Evolutionary conservation across 2,113 vertebrate genomes (phyloP).

Genomic region (Casuarius casuarius): DNA sequence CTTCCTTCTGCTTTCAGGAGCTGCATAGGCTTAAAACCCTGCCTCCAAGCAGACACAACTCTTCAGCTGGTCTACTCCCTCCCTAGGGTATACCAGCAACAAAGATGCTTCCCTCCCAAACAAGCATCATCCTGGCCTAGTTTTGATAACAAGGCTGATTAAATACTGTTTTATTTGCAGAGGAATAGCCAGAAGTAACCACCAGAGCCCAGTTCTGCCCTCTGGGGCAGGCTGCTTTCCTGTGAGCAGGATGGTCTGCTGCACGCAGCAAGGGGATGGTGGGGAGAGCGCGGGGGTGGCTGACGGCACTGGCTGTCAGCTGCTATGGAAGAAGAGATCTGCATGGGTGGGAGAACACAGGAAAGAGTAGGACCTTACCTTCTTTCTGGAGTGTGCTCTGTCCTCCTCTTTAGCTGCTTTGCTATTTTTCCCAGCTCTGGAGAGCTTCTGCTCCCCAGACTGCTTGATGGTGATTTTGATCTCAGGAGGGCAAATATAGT

Average conservation of each 20-base stretch:
- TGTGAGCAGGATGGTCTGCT: too few species aligned
- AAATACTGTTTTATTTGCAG: too few species aligned
- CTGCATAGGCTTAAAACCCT: not conserved
- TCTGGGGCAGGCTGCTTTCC: not conserved
- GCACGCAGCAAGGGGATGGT: too few species aligned
- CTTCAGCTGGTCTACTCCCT: not conserved
- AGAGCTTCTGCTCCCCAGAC: conserved; percentile 85
- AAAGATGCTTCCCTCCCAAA: not conserved
- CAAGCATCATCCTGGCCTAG: too few species aligned
- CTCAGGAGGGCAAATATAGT: conserved; percentile 98
- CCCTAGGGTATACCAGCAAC: not conserved
- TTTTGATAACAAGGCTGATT: not conserved
- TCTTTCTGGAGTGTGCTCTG: conserved; percentile 90
- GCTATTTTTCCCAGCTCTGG: conserved; percentile 84
- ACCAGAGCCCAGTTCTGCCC: not conserved
- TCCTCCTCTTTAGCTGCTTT: conserved; percentile 90
- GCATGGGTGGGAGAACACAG: not conserved
- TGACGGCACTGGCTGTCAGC: not conserved
- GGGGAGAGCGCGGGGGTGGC: not conserved
- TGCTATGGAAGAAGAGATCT: not conserved
- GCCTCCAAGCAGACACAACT: not conserved
- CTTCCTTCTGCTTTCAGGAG: not conserved
- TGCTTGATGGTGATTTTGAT: conserved; percentile 98
- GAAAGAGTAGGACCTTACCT: conserved; percentile 78
- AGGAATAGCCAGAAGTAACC: not conserved